Base-by-base conservation (phyloP, 2,797 vertebrate species). In the Xyrichtys novacula region DNA sequence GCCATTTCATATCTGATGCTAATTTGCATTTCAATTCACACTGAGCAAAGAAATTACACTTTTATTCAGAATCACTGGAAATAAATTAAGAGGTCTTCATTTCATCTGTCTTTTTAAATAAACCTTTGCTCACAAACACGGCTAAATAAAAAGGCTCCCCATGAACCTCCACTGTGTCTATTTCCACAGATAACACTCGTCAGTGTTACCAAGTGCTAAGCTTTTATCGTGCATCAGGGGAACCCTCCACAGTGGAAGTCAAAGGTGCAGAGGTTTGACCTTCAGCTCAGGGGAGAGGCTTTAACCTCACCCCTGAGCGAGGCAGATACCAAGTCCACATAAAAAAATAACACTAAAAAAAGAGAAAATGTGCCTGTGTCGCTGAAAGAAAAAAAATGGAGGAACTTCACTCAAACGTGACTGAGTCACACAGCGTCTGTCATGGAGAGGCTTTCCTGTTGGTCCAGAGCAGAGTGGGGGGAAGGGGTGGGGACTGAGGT, bases 401-500 rank as follows among this genome's bases (percentile, higher is more conserved):
- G 60, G 28, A 53, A 57, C 52, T 48, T 60, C 40, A 31, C 15
- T 60, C 7, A 38, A 38, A 48, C 40, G 44, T 39, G 46, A 64
- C 47, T 55, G 50, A 23, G 34, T 55, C 38, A 57, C 57, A 46
- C 60, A 38, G 25, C 60, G 39, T 52, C 65, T 5, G 26, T 90
- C 90, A 93, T 1, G 89, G 82, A 8, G 94, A 92, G 61, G 91
- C 89, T 88, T 96, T 96, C 92, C 94, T 95, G 2, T 95, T 94
- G 89, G 95, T 95, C 92, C 95, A 95, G 83, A 94, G 93, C 76
- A 90, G 84, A 16, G 88, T 83, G 11, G 93, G 95, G 70, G 96
- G 94, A 55, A 93, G 92, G 59, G 93, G 72, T 7, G 91, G 86
- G 70, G 93, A 92, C 48, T 90, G 92, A 82, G 94, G 87, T 59